Evolutionary conservation across 2,113 vertebrate species (phyloP), one percentile per base, ranked within the genome.

Genomic region (Anguilla rostrata): DNA sequence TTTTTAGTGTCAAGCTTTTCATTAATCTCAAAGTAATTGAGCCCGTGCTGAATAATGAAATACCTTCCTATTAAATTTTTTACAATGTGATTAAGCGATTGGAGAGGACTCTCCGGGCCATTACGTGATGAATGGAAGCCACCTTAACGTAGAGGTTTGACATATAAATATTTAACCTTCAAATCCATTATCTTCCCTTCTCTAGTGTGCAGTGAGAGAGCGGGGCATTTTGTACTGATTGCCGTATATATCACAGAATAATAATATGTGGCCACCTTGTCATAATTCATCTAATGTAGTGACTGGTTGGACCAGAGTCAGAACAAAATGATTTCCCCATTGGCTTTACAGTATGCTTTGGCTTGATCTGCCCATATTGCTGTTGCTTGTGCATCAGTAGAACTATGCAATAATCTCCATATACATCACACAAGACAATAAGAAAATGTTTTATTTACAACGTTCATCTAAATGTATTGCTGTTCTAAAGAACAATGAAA

Each of bases 201-300:
- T 78, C 15, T 43, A 39, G 16, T 75, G 34, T 78, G 41, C 34
- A 78, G 78, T 75, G 6, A 22, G 20, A 66, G 3, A 8, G 60
- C 12, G 14, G 57, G 57, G 12, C 18, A 66, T 26, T 78, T 39
- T 78, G n/a, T 2, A 34, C 34, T 39, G 26, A 29, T 78, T 34
- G 7, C 75, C 34, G 18, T 34, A 78, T 78, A 39, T 34, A 78
- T 39, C 11, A 78, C 29, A 39, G 26, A 78, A 78, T 78, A 16
- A 39, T 15, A 78, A 39, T 41, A 60, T 16, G 40, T 81, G 39
- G 79, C n/a, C 9, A 40, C 6, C 66, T 63, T n/a, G 39, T 40
- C 18, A 60, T n/a, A 20, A 40, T 81, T 81, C 81, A 81, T 81
- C 53, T 60, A 60, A 60, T 81, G 60, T 29, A 86, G 46, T 63